Base-by-base conservation (phyloP, 2,113 vertebrate species). In the Falcunculus frontatus region DNA sequence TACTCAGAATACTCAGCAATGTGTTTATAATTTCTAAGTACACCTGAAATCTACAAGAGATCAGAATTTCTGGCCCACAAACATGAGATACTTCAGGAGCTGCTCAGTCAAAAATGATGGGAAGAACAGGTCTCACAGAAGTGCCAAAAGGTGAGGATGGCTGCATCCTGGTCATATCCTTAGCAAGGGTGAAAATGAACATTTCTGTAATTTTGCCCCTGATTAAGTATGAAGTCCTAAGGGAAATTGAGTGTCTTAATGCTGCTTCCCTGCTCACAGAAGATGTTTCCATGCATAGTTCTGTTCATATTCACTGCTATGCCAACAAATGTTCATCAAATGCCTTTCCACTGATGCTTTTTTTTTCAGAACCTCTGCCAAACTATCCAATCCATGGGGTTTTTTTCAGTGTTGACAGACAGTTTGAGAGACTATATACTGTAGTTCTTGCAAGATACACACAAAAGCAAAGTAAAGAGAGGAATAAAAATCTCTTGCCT, bases 331-430 rank as follows among this genome's bases (percentile, higher is more conserved):
- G 27, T 56, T 21, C 47, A 84, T 76, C 69, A 64, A 78, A 70
- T 84, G 62, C 89, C 65, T 95, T 81, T 82, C 60, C 15, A 52
- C 16, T 35, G 32, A 76, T 68, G 59, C 12, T 30, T 84, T 70
- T 92, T 74, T 67, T 37, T 64, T 87, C 80, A 94, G 89, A 92
- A 92, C 11, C 7, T 68, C 47, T 95, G 86, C 93, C 80, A 95
- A 81, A 52, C 35, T 5, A 8, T 42, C 32, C 30, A 47, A 32
- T 33, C 6, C 3, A 19, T 41, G 30, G 30, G 5, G 0, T 30
- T 50, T 82, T 46, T 84, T 64, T 23, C 47, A 49, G 49, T 41
- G n/a, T 82, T 94, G 85, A 82, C 11, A 64, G 86, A 80, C 33
- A n/a, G 27, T 60, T 68, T 81, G 47, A 84, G 60, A 87, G 19